Evolutionary conservation across 2,888 invertebrate species (phyloP).

Genomic region (Heteromyza rotundicornis): DNA sequence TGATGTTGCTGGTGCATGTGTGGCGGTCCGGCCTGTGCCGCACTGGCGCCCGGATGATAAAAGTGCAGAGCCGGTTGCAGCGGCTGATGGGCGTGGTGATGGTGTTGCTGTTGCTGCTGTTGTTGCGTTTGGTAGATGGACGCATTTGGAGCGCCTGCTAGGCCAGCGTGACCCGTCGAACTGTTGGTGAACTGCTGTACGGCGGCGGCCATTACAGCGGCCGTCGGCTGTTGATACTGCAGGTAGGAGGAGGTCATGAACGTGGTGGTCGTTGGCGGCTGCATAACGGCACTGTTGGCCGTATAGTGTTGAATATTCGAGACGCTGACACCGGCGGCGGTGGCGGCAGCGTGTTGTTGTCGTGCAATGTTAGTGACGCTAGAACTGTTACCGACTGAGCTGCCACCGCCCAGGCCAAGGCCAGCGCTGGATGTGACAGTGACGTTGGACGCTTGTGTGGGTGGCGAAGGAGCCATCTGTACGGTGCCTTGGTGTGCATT

Average conservation of each 20-base stretch:
- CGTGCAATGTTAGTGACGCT: conserved; percentile 22
- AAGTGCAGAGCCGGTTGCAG: conserved; percentile 13
- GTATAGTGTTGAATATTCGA: conserved; percentile 20
- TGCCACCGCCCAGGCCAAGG: conserved; percentile 11
- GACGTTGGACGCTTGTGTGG: conserved; percentile 18
- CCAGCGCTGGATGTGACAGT: background rate
- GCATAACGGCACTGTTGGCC: conserved; percentile 14
- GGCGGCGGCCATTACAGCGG: conserved; percentile 24
- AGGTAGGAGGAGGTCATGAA: conserved; percentile 29
- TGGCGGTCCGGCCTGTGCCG: conserved; percentile 29
- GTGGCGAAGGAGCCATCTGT: conserved; percentile 31
- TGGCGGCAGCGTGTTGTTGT: conserved; percentile 12
- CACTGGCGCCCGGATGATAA: conserved; percentile 26
- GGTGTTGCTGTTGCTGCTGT: conserved; percentile 32
- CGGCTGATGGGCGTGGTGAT: conserved; percentile 9
- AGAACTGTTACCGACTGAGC: conserved; percentile 9
- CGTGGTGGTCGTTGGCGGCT: conserved; percentile 15
- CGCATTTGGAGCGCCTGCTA: conserved; percentile 24
- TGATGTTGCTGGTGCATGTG: conserved; percentile 33
- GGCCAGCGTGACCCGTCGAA: conserved; percentile 18
- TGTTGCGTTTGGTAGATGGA: conserved; percentile 34
- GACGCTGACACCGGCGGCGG: background rate
- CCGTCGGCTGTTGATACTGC: conserved; percentile 24
- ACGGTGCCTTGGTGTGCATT: conserved; percentile 20
- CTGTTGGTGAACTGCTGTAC: conserved; percentile 26